Base-by-base conservation (phyloP, 2,888 invertebrate species). In the Molanna angustata region DNA sequence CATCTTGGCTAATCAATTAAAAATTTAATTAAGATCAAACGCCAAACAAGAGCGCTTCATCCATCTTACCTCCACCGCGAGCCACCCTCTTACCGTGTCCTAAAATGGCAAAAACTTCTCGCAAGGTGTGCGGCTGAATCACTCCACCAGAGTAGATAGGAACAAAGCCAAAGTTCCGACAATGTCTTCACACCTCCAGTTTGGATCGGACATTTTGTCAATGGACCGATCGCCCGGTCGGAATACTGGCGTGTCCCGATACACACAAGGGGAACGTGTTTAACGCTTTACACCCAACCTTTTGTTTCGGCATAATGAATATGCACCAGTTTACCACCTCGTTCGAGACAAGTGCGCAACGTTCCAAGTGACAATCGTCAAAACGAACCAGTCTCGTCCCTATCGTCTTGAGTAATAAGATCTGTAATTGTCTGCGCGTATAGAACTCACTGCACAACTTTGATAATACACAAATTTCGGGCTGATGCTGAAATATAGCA, bases 191-290 rank as follows among this genome's bases (percentile, higher is more conserved):
- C n/a, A n/a, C n/a, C n/a, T n/a, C n/a, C n/a, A n/a, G n/a, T n/a
- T 27, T 27, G 27, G 11, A 7, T 27, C 27, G 11, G 27, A 7
- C 75, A 73, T 68, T 69, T 45, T 14, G 22, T 73, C 74, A 73
- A 74, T 72, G 70, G 67, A 69, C 72, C 70, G 69, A 71, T 68
- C 70, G 72, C 72, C 66, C 67, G 74, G 73, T 72, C 72, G 72
- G 68, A 64, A 71, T 69, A 72, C 66, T 64, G 60, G 61, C 62
- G n/a, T 14, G 11, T 20, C 14, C 60, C 56, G 53, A 62, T 67
- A 66, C 44, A 43, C 46, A 56, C 56, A 56, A 52, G 53, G 42
- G 54, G 49, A 43, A 48, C 56, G 53, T 56, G 53, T 56, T 58
- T 58, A 58, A 58, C 56, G 58, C 53, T 69, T 70, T 62, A 63